Conservation (phyloP, 92 coral and sea anemone species). For the Zoanthus solanderi region DNA sequence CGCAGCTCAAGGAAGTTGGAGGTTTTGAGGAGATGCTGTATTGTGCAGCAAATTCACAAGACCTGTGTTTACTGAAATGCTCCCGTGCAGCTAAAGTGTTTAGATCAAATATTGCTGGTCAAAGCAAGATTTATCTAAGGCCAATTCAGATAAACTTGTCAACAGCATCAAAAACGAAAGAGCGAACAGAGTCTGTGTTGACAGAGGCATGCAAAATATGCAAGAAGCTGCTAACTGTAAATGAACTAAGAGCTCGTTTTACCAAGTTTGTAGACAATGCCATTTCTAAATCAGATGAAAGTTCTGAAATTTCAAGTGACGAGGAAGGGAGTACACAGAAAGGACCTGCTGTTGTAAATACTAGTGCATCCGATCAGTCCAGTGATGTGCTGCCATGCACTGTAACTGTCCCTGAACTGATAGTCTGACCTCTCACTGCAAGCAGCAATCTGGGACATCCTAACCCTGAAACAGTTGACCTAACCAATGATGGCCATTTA, state of each 20-base stretch:
- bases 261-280: slow-evolving; percentile 34
- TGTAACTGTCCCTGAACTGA: slow-evolving; percentile 3
- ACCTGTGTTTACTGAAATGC: slow-evolving; percentile 25
- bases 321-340: slow-evolving; percentile 12
- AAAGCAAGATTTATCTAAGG: slow-evolving; percentile 36
- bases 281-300: slow-evolving; percentile 12
- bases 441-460: not conserved
- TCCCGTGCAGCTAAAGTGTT: slow-evolving; percentile 38
- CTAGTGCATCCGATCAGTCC: not conserved
- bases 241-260: slow-evolving; percentile 46
- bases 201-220: slow-evolving; percentile 45
- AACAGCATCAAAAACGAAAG: slow-evolving; percentile 24
- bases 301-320: slow-evolving; percentile 14
- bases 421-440: slow-evolving; percentile 4
- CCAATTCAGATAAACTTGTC: slow-evolving; percentile 48
- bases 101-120: slow-evolving; percentile 16
- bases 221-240: slow-evolving; percentile 34
- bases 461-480: not conserved
- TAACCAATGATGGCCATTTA: too few species aligned
- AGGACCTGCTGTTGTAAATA: not conserved
- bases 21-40: slow-evolving; percentile 33
- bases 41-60: slow-evolving; percentile 38
- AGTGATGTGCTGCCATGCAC: not conserved
- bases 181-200: slow-evolving; percentile 38
- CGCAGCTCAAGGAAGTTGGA: slow-evolving; percentile 36